These are phyloP conservation scores for Troglohyphantes excavatus DNA, from an alignment of 2,888 invertebrate genomes.

Conservation along the genomic window DNA sequence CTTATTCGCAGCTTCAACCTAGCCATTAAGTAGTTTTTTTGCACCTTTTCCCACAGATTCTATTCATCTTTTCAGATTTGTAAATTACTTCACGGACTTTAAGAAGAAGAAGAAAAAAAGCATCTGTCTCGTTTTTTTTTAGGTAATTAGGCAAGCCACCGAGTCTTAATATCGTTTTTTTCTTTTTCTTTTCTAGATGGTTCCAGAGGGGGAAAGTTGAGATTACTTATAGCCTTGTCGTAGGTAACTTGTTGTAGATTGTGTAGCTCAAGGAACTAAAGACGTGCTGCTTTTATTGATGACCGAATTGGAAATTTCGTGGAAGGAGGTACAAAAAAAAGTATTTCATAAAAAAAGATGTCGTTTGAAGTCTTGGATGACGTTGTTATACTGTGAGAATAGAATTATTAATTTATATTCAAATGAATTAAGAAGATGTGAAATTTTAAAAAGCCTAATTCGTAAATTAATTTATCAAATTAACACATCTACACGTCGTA, in stretches of 20 bases:
- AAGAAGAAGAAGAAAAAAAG: neutral
- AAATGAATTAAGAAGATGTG: too few species aligned
- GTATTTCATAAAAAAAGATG: too few species aligned
- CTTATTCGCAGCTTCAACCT: neutral
- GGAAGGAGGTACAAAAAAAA: neutral
- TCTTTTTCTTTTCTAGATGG: neutral
- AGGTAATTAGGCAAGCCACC: conserved; percentile 32
- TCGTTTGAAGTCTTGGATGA: too few species aligned
- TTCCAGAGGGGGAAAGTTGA: neutral
- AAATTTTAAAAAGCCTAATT: too few species aligned
- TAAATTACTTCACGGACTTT: conserved; percentile 46
- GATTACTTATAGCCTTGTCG: conserved; percentile 5
- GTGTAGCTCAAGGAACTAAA: neutral
- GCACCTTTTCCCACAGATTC: neutral
- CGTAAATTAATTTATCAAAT: too few species aligned
- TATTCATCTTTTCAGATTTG: conserved; percentile 49
- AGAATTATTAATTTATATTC: too few species aligned
- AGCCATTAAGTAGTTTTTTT: neutral
- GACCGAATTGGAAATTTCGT: neutral
- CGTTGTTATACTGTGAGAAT: too few species aligned
- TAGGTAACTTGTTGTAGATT: neutral
- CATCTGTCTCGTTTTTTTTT: conserved; percentile 26
- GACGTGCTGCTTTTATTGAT: neutral
- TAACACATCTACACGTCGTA: too few species aligned
- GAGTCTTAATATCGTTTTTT: conserved; percentile 5